A percentile compares a stretch with the other conserved stretches of the same genome.
phyloP scores from a whole-genome alignment of 2,797 vertebrate species.

The Lindbergichthys nudifrons region DNA sequence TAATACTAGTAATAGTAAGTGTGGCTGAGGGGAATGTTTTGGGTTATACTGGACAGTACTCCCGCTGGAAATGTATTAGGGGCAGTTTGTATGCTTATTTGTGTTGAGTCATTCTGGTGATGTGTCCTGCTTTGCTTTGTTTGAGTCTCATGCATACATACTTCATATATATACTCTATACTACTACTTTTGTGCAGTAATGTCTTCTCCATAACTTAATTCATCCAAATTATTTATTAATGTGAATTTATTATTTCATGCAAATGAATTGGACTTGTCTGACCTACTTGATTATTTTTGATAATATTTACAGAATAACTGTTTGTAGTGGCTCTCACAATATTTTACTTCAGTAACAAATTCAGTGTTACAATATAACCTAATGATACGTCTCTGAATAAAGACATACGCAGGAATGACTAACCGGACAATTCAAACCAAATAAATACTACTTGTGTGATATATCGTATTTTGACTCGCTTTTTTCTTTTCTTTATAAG shows the following conservation, averaged over 20 bases:
- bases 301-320: conserved; percentile 62
- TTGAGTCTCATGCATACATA: conserved; percentile 27
- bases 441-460: conserved; percentile 70
- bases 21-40: not conserved
- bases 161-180: conserved; percentile 21
- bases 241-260: conserved; percentile 49
- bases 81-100: conserved; percentile 34
- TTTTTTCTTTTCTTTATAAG: not conserved
- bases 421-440: conserved; percentile 51
- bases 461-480: not conserved
- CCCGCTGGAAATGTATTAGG: conserved; percentile 17
- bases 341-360: conserved; percentile 38
- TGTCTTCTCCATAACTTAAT: conserved; percentile 28
- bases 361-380: conserved; percentile 47
- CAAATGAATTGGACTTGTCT: conserved; percentile 42
- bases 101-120: conserved; percentile 44
- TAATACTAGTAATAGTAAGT: not conserved
- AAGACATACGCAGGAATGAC: conserved; percentile 31
- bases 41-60: conserved; percentile 21
- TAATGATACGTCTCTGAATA: conserved; percentile 51
- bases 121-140: conserved; percentile 47
- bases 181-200: conserved; percentile 22
- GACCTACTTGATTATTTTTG: conserved; percentile 62
- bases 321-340: conserved; percentile 53
- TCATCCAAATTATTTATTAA: conserved; percentile 70